Evolutionary conservation across 2,888 invertebrate species (phyloP).

Genomic region (Osedax fenrisi): DNA sequence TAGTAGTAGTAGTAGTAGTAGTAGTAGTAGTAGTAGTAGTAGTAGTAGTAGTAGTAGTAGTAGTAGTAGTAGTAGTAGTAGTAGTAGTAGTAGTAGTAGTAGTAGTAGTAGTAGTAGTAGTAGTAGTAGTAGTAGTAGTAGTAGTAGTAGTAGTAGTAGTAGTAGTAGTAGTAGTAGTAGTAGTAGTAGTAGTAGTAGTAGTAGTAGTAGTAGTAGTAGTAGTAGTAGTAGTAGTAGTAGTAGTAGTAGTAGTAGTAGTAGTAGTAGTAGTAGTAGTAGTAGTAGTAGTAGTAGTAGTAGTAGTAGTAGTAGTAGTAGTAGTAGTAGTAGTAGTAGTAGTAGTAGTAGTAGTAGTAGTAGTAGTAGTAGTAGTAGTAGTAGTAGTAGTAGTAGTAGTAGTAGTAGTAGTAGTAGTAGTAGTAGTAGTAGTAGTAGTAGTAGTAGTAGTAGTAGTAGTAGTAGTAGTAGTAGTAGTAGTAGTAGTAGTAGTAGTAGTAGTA

Average conservation of each 20-base stretch:
- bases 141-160: not conserved
- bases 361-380: not conserved
- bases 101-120: not conserved
- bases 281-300: not conserved
- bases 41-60: slow-evolving; percentile 5
- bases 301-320: not conserved
- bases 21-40: slow-evolving; percentile 10
- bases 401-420: not conserved
- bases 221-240: not conserved
- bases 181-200: not conserved
- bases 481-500: not conserved
- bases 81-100: not conserved
- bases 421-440: not conserved
- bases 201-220: not conserved
- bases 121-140: slow-evolving; percentile 2
- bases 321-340: not conserved
- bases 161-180: slow-evolving; percentile 2
- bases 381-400: not conserved
- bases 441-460: not conserved
- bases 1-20: not conserved
- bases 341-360: not conserved
- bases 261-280: not conserved
- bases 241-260: slow-evolving; percentile 1
- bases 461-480: not conserved
- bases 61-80: not conserved